Base-by-base conservation (phyloP, 2,888 invertebrate species). In the Neoascia interrupta region DNA sequence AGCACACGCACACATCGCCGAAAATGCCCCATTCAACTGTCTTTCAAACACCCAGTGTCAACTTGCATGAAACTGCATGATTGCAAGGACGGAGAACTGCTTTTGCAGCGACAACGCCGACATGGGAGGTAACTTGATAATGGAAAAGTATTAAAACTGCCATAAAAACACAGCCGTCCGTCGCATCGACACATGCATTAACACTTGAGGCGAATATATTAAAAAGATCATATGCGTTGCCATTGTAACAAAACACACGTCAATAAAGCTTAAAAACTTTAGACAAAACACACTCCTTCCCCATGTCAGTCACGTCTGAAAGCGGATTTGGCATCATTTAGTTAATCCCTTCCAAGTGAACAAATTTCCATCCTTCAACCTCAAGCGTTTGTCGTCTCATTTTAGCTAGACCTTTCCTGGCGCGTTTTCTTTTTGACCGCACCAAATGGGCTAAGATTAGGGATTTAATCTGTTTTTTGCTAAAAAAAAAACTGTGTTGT, bases 341-440 rank as follows among this genome's bases (percentile, higher is more conserved):
- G 69, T 72, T 54, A 54, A 81, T 66, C 72, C 61, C 69, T 81
- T 81, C 76, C 81, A 76, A 81, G 60, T 76, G 81, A 81, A 69
- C 64, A 68, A 81, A 56, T 69, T 81, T 81, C 54, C 68, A 66
- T 81, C 60, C 36, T 26, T 36, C n/a, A n/a, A n/a, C n/a, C n/a
- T n/a, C n/a, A n/a, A n/a, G n/a, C 69, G 69, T 64, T 70, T 70
- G 63, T 63, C 76, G 34, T 58, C 43, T 26, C 26, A 26, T 19
- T 26, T 45, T 45, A 0, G 0, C 37, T 37, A 10, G n/a, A 6
- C 1, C 1, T 39, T 21, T 2, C 15, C 37, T 34, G 11, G n/a
- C n/a, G n/a, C 26, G 11, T 45, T 23, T 39, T 21, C 39, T 18
- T 60, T 53, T 51, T 39, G 41, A 54, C 68, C 26, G 26, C 76